Evolutionary conservation across 2,888 invertebrate genomes (phyloP), one percentile per base, ranked within the genome.

Genomic region (Odontocerum albicorne): DNA sequence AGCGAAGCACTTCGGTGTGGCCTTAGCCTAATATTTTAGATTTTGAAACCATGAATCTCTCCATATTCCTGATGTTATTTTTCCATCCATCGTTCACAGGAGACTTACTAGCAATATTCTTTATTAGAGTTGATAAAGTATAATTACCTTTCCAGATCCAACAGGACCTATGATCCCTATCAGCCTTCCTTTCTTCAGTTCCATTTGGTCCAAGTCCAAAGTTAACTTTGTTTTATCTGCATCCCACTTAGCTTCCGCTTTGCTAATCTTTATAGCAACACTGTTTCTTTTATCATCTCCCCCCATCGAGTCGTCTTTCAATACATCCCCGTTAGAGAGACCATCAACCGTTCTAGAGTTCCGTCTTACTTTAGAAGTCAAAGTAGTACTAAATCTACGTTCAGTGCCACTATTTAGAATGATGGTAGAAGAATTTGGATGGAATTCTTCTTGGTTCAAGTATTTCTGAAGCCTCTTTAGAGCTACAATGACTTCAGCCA

Each of bases 151-250:
- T 42, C 90, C 90, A 22, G 85, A 75, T 4, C 90, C 90, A 1
- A 90, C 90, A 47, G 86, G 80, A 6, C 90, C 90, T 44, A 90
- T 85, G 22, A 90, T 79, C 7, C 86, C 86, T 55, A 88, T 80
- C 8, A 86, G 68, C 63, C 82, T 81, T 36, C 83, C 84, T 63
- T 70, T 76, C 15, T 76, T 74, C 6, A 85, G 67, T 3, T 78
- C 70, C 35, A 84, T 61, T 10, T 78, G 78, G 10, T 85, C 63
- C 21, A 77, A 72, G 31, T 78, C 77, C 6, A 85, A 70, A 0
- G 82, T 82, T 22, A 69, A 69, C 54, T 77, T 72, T 19, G 73
- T 68, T 13, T 77, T 75, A 59, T 74, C 73, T 1, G 69, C 67
- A 1, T 77, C 77, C 84, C 84, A 84, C 60, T 78, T 76, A 2